phyloP scores from a whole-genome alignment of 2,888 invertebrate genomes.

The Coronaproctus castanopsis region DNA sequence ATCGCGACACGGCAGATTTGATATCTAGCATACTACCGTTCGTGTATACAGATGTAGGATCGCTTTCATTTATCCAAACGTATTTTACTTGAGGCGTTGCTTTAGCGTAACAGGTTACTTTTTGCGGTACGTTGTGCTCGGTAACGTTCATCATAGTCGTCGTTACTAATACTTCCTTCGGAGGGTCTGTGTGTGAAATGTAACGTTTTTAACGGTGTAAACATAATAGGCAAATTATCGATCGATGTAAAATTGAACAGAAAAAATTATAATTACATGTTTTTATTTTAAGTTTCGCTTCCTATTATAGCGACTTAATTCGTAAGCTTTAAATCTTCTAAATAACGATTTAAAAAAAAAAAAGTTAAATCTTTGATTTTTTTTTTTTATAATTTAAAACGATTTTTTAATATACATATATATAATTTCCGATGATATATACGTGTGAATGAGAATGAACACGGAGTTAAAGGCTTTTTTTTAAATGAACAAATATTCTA shows the following conservation, averaged over 20 bases:
- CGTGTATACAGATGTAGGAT: slow-evolving; percentile 25
- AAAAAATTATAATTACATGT: not conserved
- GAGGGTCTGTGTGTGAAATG: too few relatives aligned
- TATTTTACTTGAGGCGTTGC: slow-evolving; percentile 52
- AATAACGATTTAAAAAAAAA: too few relatives aligned
- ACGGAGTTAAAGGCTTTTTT: too few relatives aligned
- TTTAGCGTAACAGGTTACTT: slow-evolving; percentile 36
- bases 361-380: too few relatives aligned
- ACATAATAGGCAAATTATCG: not conserved
- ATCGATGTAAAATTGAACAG: not conserved
- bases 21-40: slow-evolving; percentile 35
- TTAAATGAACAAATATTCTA: too few relatives aligned
- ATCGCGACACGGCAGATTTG: slow-evolving; percentile 43
- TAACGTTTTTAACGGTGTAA: not conserved
- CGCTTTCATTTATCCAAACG: slow-evolving; percentile 45
- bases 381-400: too few relatives aligned
- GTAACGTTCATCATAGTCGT: slow-evolving; percentile 32
- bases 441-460: too few relatives aligned
- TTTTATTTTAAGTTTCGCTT: too few relatives aligned
- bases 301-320: too few relatives aligned
- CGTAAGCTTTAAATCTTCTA: too few relatives aligned
- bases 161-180: slow-evolving; percentile 64
- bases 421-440: too few relatives aligned
- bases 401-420: too few relatives aligned
- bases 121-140: slow-evolving; percentile 35